Evolutionary conservation across 1,140 invertebrate species (phyloP).

Genomic region (Penaeus japonicus): DNA sequence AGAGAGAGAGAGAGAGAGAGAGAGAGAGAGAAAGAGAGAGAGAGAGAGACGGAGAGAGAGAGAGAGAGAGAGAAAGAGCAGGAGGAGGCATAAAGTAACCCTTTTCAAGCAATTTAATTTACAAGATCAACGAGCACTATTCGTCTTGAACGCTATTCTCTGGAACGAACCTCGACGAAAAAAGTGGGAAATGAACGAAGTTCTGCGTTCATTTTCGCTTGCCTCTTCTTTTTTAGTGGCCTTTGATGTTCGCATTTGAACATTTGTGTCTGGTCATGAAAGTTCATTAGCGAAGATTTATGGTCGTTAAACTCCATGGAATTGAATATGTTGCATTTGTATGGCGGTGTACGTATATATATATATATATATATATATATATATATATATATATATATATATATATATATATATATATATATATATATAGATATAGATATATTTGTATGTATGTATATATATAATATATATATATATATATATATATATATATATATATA

Average conservation of each 20-base stretch:
- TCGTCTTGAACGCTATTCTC: no score
- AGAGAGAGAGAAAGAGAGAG: background rate
- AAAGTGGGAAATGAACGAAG: no score
- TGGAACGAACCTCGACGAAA: no score
- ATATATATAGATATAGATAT: background rate
- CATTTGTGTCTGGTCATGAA: no score
- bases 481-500: background rate
- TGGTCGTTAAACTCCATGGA: no score
- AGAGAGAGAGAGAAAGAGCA: background rate
- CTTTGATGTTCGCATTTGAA: no score
- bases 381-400: background rate
- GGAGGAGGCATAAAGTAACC: background rate
- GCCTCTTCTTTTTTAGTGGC: no score
- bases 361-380: background rate
- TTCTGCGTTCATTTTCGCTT: no score
- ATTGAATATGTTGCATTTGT: background rate
- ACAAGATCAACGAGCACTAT: no score
- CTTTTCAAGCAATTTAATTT: background rate
- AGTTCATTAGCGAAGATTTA: no score
- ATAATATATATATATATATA: background rate
- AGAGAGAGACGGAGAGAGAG: background rate
- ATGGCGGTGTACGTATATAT: background rate
- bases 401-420: slow-evolving; percentile 7
- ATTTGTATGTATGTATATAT: background rate
- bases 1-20: background rate